Percentiles rank a stretch among this genome's conserved stretches.
Evolutionary conservation across 1,140 invertebrate genomes (phyloP).

Genomic region (Heliothis subflexa): DNA sequence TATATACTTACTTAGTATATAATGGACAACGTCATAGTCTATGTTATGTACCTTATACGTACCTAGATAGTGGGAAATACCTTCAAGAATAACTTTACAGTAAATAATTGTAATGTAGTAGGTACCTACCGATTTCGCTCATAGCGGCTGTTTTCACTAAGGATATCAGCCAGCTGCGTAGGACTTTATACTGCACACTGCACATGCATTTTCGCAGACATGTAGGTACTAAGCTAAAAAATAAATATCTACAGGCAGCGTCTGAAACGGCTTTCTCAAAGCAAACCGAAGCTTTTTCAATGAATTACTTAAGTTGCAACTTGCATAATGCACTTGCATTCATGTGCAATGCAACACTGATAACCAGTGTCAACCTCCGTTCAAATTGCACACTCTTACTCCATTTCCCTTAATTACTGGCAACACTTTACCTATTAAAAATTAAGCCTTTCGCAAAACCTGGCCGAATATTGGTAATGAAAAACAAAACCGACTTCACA

Average conservation of each 20-base stretch:
- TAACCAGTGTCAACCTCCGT: not conserved
- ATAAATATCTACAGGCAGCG: not conserved
- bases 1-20: too few species aligned
- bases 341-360: constrained; percentile 1
- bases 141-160: too few species aligned
- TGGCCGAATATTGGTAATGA: too few species aligned
- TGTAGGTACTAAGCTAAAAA: too few species aligned
- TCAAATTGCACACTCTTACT: constrained; percentile 8
- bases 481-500: too few species aligned
- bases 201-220: too few species aligned
- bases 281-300: constrained; percentile 5
- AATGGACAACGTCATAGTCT: not conserved
- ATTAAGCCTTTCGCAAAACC: not conserved
- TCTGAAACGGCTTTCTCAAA: constrained; percentile 2
- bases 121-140: too few species aligned
- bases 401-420: constrained; percentile 13
- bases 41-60: not conserved
- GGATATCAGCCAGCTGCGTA: too few species aligned
- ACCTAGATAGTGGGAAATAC: too few species aligned
- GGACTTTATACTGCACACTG: too few species aligned
- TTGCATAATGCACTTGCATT: not conserved
- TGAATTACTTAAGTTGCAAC: not conserved
- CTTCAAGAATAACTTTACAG: too few species aligned
- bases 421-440: not conserved
- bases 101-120: too few species aligned